These are phyloP conservation scores for Psephotus haematonotus DNA, from an alignment of 2,113 vertebrate species.

Conservation along the genomic window DNA sequence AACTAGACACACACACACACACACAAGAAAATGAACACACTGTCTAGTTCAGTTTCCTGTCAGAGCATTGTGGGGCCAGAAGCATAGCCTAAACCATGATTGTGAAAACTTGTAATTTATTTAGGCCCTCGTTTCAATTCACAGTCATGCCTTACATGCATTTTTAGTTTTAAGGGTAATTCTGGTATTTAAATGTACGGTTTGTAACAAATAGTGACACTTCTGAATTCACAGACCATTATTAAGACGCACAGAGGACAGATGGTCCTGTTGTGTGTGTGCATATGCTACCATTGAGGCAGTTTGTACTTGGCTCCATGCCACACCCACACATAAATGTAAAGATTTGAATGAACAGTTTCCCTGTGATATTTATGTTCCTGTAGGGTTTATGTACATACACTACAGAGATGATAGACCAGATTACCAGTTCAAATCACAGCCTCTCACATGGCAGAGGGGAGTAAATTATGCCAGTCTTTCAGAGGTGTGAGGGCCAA, in stretches of 20 bases:
- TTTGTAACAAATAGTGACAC: constrained; percentile 50
- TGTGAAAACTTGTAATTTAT: constrained; percentile 61
- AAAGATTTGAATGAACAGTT: constrained; percentile 51
- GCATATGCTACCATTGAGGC: constrained; percentile 27
- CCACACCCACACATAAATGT: background rate
- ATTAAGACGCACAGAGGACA: constrained; percentile 61
- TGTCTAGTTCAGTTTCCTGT: constrained; percentile 70
- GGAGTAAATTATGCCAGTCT: background rate
- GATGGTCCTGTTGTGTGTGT: constrained; percentile 45
- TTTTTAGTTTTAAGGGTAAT: constrained; percentile 35
- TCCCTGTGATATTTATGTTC: background rate
- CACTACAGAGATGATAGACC: background rate
- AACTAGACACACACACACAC: constrained; percentile 76
- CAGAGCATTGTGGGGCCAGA: constrained; percentile 40
- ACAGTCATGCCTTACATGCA: background rate
- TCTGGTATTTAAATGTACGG: constrained; percentile 10
- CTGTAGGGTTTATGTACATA: background rate
- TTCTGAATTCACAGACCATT: constrained; percentile 48
- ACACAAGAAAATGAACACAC: constrained; percentile 62
- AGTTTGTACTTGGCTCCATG: background rate
- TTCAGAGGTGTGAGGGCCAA: background rate
- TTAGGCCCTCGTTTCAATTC: constrained; percentile 59
- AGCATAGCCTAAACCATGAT: constrained; percentile 71
- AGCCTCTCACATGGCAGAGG: background rate
- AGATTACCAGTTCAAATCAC: background rate